Percentiles rank a stretch among this genome's conserved stretches.
These are phyloP conservation scores for Epinephelus coioides DNA, from an alignment of 2,797 vertebrate species.

Conservation along the genomic window DNA sequence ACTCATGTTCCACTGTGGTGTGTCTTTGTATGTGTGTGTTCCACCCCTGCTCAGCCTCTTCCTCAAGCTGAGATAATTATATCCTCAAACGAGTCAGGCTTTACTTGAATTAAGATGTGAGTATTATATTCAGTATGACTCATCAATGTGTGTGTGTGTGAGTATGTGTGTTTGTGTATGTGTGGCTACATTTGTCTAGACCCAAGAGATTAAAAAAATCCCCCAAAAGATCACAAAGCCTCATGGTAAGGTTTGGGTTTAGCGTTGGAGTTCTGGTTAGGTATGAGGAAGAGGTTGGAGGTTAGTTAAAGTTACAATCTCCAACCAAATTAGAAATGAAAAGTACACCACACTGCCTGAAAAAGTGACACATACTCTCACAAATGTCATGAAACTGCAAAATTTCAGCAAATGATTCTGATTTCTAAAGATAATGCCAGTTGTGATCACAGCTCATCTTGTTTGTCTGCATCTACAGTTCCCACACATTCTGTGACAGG, in stretches of 20 bases:
- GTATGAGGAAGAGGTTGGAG: conserved; percentile 34
- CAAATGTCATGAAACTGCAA: conserved; percentile 52
- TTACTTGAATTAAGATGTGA: conserved; percentile 51
- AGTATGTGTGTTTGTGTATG: conserved; percentile 8
- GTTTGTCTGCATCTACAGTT: background rate
- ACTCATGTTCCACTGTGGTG: conserved; percentile 44
- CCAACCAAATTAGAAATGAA: conserved; percentile 15
- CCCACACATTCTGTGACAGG: background rate
- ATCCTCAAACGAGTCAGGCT: conserved; percentile 32
- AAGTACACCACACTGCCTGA: background rate
- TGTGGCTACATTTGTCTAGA: conserved; percentile 42
- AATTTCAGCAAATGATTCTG: conserved; percentile 3
- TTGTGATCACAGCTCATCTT: background rate
- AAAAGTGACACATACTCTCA: conserved; percentile 40
- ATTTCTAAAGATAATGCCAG: conserved; percentile 2
- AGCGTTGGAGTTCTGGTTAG: conserved; percentile 57
- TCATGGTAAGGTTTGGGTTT: conserved; percentile 59
- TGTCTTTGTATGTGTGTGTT: conserved; percentile 10
- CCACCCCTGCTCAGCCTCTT: conserved; percentile 11
- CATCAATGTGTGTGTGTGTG: conserved; percentile 27
- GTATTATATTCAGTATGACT: conserved; percentile 58
- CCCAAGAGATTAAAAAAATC: conserved; percentile 46
- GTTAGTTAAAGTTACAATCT: conserved; percentile 14
- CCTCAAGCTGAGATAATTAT: conserved; percentile 46
- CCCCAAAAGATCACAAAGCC: conserved; percentile 41